Conservation (phyloP, 2,797 vertebrate species). For the Enteromius paludinosus region DNA sequence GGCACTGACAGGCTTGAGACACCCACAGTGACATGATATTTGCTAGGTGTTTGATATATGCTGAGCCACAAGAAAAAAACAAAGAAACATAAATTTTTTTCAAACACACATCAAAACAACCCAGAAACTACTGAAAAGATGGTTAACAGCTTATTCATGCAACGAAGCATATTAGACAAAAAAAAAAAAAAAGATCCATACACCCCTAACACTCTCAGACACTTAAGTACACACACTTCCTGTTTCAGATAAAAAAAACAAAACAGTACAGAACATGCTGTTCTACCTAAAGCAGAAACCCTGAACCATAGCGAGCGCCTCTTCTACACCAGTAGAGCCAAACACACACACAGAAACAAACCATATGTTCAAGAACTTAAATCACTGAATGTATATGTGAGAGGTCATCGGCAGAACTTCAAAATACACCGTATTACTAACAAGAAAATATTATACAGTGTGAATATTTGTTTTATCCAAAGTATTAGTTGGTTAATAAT, state of each 20-base stretch:
- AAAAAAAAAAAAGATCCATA: background rate
- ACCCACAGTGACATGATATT: background rate
- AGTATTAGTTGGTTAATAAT: background rate
- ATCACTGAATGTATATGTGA: background rate
- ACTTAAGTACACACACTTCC: constrained; percentile 27
- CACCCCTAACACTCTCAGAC: background rate
- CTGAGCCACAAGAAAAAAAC: background rate
- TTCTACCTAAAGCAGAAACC: constrained; percentile 18
- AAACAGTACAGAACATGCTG: constrained; percentile 19
- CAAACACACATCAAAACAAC: background rate
- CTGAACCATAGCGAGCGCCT: constrained; percentile 2
- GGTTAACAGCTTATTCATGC: background rate
- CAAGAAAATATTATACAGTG: background rate
- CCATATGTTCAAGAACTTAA: background rate
- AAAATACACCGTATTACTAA: constrained; percentile 4
- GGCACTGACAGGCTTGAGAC: no score
- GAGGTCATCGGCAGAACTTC: constrained; percentile 14
- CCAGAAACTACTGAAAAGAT: background rate
- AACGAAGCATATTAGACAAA: background rate
- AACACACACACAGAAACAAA: background rate
- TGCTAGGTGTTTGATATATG: background rate
- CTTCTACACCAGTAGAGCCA: constrained; percentile 32
- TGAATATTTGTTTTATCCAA: background rate
- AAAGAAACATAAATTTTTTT: no score
- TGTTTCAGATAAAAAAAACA: constrained; percentile 16